phyloP scores from a whole-genome alignment of 2,113 vertebrate genomes.

The Pteropus alecto region DNA sequence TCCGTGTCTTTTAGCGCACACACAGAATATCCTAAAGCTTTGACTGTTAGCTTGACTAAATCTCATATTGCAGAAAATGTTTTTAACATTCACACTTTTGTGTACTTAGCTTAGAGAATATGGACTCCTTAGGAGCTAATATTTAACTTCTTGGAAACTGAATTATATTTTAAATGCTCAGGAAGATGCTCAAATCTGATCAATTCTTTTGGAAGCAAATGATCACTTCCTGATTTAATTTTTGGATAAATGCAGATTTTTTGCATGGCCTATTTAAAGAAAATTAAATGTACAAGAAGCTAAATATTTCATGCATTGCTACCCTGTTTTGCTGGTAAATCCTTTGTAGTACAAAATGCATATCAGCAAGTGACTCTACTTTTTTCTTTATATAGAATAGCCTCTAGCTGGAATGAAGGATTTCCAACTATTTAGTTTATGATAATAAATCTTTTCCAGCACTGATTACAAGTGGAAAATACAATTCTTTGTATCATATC shows the following conservation, averaged over 20 bases:
- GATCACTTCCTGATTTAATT: not conserved
- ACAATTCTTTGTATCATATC: constrained; percentile 38
- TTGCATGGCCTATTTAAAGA: not conserved
- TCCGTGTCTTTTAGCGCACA: not conserved
- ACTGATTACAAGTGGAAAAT: constrained; percentile 35
- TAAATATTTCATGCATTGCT: constrained; percentile 39
- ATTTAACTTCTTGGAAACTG: constrained; percentile 30
- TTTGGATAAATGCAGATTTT: constrained; percentile 20
- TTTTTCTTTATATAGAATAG: constrained; percentile 29
- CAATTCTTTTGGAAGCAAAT: not conserved
- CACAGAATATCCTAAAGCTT: not conserved
- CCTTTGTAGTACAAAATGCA: constrained; percentile 28
- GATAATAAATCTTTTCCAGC: constrained; percentile 38
- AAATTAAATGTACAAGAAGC: constrained; percentile 32
- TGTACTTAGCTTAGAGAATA: not conserved
- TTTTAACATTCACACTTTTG: not conserved
- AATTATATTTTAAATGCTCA: not conserved
- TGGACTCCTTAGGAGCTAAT: not conserved
- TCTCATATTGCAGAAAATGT: not conserved
- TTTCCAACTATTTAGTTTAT: constrained; percentile 40
- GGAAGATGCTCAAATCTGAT: not conserved
- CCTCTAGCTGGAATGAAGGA: constrained; percentile 16
- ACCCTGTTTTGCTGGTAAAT: constrained; percentile 10
- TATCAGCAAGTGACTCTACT: constrained; percentile 26
- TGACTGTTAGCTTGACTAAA: not conserved